Evolutionary conservation across 2,797 vertebrate genomes (phyloP).

Genomic region (Halcyon chelicuti): DNA sequence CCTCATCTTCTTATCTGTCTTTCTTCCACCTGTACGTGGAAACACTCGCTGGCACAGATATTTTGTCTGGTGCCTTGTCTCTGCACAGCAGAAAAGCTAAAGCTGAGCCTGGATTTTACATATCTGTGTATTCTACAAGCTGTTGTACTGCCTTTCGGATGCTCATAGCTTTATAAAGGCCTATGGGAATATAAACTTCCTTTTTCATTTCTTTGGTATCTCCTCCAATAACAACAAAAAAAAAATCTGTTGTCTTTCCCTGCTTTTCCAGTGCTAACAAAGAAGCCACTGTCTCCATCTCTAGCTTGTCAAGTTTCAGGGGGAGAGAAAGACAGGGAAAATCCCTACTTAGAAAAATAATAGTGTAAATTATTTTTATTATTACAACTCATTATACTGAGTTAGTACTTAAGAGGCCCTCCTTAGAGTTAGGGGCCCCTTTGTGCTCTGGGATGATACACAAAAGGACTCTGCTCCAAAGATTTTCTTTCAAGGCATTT

Average conservation of each 20-base stretch:
- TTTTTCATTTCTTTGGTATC: background rate
- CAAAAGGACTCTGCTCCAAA: constrained; percentile 26
- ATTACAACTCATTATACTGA: background rate
- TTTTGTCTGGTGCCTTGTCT: background rate
- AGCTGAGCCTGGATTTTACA: background rate
- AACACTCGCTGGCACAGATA: background rate
- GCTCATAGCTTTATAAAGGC: background rate
- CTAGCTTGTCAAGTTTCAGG: background rate
- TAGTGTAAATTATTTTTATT: background rate
- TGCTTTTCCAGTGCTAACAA: background rate
- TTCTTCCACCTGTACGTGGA: background rate
- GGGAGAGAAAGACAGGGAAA: background rate
- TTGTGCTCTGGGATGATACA: background rate
- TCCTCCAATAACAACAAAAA: background rate
- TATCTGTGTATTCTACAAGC: background rate
- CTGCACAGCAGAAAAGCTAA: background rate
- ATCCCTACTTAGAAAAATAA: background rate
- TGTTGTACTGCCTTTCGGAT: background rate
- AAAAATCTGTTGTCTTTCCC: background rate
- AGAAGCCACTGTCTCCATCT: background rate
- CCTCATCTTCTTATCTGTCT: background rate
- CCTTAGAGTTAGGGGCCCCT: background rate
- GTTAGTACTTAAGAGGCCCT: background rate
- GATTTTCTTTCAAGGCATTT: constrained; percentile 40
- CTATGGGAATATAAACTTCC: background rate